Evolutionary conservation across 2,113 vertebrate species (phyloP).

Genomic region (Epinephelus cyanopodus): DNA sequence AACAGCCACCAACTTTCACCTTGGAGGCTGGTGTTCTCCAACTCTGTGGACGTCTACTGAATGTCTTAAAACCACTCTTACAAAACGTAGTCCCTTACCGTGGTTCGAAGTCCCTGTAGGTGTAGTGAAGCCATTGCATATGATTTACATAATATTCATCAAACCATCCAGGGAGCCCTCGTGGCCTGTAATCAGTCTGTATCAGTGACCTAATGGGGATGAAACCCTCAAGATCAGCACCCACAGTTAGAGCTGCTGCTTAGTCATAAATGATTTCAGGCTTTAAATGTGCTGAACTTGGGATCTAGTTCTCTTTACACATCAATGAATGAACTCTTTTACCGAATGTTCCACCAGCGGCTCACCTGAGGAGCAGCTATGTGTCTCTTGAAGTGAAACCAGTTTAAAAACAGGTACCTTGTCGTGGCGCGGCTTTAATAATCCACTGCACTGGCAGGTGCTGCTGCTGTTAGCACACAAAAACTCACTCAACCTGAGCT

Average conservation of each 20-base stretch:
- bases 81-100: no score
- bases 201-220: not conserved
- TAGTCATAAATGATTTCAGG: no score
- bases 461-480: conserved; percentile 1
- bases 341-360: not conserved
- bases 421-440: not conserved
- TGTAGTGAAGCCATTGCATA: not conserved
- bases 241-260: not conserved
- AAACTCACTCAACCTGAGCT: conserved; percentile 35
- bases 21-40: no score
- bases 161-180: not conserved
- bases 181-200: not conserved
- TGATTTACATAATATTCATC: not conserved
- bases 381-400: not conserved
- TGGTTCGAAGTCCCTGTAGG: not conserved
- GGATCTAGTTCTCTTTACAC: not conserved
- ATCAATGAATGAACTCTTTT: no score
- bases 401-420: not conserved
- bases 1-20: no score
- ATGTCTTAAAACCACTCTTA: not conserved
- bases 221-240: not conserved
- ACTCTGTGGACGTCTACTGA: no score
- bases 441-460: conserved; percentile 33
- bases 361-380: not conserved
- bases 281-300: no score